Conservation (phyloP, 2,113 vertebrate species). For the Marmota flaviventris region DNA sequence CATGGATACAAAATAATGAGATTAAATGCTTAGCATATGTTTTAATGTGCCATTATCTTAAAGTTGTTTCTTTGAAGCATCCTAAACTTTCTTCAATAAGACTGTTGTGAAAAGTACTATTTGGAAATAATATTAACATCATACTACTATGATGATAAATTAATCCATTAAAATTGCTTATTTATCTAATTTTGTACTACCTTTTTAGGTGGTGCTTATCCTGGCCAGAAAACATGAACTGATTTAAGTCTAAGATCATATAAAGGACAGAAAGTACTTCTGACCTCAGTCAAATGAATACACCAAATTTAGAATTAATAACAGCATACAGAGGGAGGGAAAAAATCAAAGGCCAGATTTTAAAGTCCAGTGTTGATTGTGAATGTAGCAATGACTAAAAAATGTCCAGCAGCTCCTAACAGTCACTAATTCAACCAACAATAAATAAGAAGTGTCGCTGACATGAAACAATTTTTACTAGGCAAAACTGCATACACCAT, state of each 20-base stretch:
- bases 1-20: conserved; percentile 2
- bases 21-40: conserved; percentile 33
- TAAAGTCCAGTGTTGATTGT: neutral
- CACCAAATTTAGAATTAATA: neutral
- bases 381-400: neutral
- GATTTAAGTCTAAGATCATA: neutral
- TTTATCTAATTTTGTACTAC: neutral
- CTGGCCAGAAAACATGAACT: neutral
- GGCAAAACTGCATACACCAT: neutral
- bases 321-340: neutral
- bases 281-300: neutral
- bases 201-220: neutral
- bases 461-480: neutral
- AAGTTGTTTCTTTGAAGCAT: neutral
- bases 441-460: neutral
- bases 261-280: neutral
- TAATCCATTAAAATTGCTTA: neutral
- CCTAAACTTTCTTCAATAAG: neutral
- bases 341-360: neutral
- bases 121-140: conserved; percentile 16
- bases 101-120: neutral
- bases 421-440: neutral
- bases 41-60: neutral
- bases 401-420: neutral
- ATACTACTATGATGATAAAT: neutral